These are phyloP conservation scores for Pristionchus entomophagus DNA, from an alignment of 2,888 invertebrate genomes.

Conservation along the genomic window DNA sequence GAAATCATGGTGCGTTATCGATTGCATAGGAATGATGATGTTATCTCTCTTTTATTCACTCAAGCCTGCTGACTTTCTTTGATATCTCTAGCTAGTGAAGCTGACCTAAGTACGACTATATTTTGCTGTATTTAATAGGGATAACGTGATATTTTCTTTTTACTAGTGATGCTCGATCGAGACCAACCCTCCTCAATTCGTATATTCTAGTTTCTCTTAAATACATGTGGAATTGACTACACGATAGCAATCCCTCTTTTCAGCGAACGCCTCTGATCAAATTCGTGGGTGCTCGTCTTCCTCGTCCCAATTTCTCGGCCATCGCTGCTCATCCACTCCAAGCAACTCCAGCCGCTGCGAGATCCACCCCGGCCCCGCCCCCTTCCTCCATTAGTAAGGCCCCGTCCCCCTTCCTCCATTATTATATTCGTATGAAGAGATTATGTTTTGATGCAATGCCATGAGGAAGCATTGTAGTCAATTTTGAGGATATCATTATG, in stretches of 20 bases:
- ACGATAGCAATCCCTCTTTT: background rate
- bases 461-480: too few species aligned
- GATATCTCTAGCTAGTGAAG: too few species aligned
- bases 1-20: background rate
- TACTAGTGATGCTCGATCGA: background rate
- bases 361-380: background rate
- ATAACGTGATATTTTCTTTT: background rate
- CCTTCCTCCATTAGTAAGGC: slow-evolving; percentile 12
- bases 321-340: slow-evolving; percentile 19
- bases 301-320: slow-evolving; percentile 66
- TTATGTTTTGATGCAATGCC: too few species aligned
- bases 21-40: too few species aligned
- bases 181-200: too few species aligned
- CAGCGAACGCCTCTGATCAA: slow-evolving; percentile 72
- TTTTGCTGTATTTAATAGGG: too few species aligned
- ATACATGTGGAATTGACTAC: background rate
- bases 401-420: too few species aligned
- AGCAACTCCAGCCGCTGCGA: background rate
- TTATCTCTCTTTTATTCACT: too few species aligned
- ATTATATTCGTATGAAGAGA: too few species aligned
- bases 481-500: too few species aligned
- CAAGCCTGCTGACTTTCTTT: too few species aligned
- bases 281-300: slow-evolving; percentile 72
- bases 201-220: background rate
- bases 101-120: too few species aligned